Evolutionary conservation across 2,113 vertebrate species (phyloP).

Genomic region (Orycteropus afer): DNA sequence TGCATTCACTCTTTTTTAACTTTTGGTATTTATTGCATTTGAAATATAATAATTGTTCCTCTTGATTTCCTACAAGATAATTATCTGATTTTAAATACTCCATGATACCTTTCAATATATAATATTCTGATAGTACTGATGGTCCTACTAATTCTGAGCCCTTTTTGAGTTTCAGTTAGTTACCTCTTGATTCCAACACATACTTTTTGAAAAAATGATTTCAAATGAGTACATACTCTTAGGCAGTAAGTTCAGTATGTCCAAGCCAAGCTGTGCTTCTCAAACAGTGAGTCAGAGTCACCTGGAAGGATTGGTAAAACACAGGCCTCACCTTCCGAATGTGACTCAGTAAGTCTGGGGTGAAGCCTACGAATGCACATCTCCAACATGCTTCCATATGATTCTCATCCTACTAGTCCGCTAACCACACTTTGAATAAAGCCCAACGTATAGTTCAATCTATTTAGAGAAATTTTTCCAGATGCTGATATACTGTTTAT

Average conservation of each 20-base stretch:
- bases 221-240: not conserved
- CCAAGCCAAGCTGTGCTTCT: not conserved
- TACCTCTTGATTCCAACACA: not conserved
- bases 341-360: not conserved
- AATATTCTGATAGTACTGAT: not conserved
- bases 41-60: not conserved
- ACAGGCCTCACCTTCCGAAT: not conserved
- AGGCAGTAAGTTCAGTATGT: not conserved
- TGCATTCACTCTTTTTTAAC: not conserved
- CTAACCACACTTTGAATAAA: not conserved
- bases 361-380: not conserved
- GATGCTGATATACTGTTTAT: not conserved
- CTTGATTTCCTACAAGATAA: conserved; percentile 1
- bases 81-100: not conserved
- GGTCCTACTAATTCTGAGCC: not conserved
- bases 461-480: not conserved
- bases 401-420: accelerated
- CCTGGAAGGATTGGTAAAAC: no score
- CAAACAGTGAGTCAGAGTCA: no score
- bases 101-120: not conserved
- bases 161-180: not conserved
- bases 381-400: not conserved
- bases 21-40: not conserved
- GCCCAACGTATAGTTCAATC: not conserved
- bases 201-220: not conserved